phyloP scores from a whole-genome alignment of 2,888 invertebrate species.

The Operophtera brumata region DNA sequence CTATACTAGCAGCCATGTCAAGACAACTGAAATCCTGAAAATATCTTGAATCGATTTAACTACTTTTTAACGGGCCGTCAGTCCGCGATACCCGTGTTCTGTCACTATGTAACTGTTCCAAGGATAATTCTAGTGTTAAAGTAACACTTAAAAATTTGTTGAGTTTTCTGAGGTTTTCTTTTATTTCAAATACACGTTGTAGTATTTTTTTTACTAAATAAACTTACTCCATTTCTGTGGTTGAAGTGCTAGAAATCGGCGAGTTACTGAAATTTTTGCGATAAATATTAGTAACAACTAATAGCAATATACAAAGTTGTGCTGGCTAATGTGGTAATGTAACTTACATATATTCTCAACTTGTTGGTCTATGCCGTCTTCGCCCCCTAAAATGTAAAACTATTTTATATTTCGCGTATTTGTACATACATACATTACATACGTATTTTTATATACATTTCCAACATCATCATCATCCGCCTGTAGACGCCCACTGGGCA shows the following conservation, averaged over 20 bases:
- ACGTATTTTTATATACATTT: not conserved
- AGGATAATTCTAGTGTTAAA: no score
- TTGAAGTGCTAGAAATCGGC: constrained; percentile 20
- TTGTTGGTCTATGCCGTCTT: constrained; percentile 55
- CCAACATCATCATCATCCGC: not conserved
- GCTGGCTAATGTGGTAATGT: constrained; percentile 14
- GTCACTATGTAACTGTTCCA: no score
- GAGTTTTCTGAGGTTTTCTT: no score
- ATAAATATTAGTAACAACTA: not conserved
- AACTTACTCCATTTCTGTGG: constrained; percentile 36
- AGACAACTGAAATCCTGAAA: no score
- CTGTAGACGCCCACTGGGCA: not conserved
- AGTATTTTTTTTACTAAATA: not conserved
- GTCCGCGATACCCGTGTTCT: no score
- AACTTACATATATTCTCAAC: constrained; percentile 65
- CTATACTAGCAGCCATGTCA: no score
- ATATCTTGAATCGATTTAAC: no score
- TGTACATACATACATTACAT: not conserved
- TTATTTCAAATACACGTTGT: no score
- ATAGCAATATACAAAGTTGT: not conserved
- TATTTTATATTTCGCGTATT: not conserved
- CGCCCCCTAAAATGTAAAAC: constrained; percentile 42
- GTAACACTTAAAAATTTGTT: no score
- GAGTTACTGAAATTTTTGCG: constrained; percentile 5
- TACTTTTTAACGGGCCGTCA: no score